Percentiles rank a stretch among this genome's conserved stretches.
phyloP scores from a whole-genome alignment of 2,113 vertebrate genomes.

The Rhea americana region DNA sequence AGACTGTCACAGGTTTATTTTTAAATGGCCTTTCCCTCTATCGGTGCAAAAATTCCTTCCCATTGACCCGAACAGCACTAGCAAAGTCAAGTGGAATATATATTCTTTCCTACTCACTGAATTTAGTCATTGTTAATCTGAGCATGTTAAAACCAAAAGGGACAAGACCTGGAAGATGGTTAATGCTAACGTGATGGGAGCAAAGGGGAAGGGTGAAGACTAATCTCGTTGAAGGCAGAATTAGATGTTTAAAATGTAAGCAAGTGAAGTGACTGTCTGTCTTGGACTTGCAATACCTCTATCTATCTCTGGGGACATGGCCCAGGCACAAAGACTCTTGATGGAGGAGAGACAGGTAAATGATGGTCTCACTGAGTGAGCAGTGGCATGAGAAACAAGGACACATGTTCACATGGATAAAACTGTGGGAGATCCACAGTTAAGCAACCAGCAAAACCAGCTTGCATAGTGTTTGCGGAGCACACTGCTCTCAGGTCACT shows the following conservation, averaged over 20 bases:
- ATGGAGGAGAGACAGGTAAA: not conserved
- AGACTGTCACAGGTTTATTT: constrained; percentile 43
- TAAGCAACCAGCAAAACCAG: not conserved
- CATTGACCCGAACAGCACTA: constrained; percentile 41
- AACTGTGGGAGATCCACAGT: not conserved
- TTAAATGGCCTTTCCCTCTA: constrained; percentile 57
- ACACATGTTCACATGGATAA: not conserved
- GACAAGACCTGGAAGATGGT: not conserved
- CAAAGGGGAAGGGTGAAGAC: constrained; percentile 21
- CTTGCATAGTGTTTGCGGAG: not conserved
- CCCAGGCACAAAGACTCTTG: rapidly evolving
- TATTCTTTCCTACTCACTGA: constrained; percentile 48
- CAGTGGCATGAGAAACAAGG: not conserved
- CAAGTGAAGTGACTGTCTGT: not conserved
- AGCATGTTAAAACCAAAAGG: constrained; percentile 56
- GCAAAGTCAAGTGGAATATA: constrained; percentile 61
- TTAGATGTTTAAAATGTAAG: not conserved
- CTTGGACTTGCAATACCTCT: not conserved
- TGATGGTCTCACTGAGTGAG: not conserved
- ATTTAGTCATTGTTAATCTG: constrained; percentile 46
- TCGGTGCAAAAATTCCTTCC: constrained; percentile 15
- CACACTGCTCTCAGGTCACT: not conserved
- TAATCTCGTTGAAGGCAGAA: not conserved
- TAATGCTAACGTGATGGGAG: not conserved
- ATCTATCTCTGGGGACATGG: not conserved